A percentile compares a stretch with the other conserved stretches of the same genome.
phyloP scores from a whole-genome alignment of 2,113 vertebrate species.

The Stomatorhinus ivindoensis region DNA sequence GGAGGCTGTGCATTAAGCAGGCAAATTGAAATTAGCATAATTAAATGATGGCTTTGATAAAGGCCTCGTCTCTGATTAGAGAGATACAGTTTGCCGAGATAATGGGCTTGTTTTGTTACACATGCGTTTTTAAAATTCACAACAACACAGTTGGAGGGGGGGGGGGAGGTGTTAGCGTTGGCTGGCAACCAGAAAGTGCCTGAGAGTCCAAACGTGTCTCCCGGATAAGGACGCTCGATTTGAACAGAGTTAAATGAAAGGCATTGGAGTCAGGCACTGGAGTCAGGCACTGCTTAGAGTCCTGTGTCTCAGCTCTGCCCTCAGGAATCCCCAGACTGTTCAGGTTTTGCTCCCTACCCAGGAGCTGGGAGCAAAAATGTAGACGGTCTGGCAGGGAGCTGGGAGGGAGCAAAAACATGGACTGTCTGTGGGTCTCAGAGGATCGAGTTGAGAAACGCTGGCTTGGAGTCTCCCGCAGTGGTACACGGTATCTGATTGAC shows the following conservation, averaged over 20 bases:
- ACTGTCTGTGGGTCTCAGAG: background rate
- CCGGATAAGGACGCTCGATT: background rate
- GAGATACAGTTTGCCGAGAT: background rate
- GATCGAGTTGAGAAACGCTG: background rate
- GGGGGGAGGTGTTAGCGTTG: background rate
- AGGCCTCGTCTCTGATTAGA: background rate
- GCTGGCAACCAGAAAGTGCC: background rate
- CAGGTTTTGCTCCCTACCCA: background rate
- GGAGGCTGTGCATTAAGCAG: background rate
- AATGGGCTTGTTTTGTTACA: background rate
- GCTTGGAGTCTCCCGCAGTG: background rate
- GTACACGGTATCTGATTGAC: background rate
- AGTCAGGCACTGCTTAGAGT: background rate
- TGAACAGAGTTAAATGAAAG: background rate
- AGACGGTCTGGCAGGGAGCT: background rate
- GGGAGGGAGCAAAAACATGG: background rate
- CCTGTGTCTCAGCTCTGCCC: background rate
- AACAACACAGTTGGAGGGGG: background rate
- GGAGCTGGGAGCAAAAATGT: background rate
- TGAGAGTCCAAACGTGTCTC: background rate
- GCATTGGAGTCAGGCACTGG: background rate
- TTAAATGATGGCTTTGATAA: constrained; percentile 11
- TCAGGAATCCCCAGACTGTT: background rate
- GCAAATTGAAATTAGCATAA: constrained; percentile 12
- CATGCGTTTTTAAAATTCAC: background rate